Percentiles rank a stretch among this genome's conserved stretches.
These are phyloP conservation scores for Verasper variegatus DNA, from an alignment of 2,113 vertebrate genomes.

Conservation along the genomic window DNA sequence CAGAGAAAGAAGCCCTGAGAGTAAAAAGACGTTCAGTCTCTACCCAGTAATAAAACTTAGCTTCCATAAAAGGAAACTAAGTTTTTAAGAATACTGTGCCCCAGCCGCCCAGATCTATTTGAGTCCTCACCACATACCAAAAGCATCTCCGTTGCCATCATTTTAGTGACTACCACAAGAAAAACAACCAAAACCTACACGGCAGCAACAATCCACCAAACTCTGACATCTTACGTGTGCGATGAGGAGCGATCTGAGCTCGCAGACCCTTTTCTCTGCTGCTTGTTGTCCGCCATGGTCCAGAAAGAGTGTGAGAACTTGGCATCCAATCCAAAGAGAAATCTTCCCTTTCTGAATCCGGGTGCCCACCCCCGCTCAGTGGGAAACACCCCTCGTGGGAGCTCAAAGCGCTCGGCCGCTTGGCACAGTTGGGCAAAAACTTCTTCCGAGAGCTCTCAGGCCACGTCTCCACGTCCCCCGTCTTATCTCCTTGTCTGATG, in stretches of 20 bases:
- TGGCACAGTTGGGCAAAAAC: slow-evolving; percentile 42
- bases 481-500: slow-evolving; percentile 49
- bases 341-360: slow-evolving; percentile 31
- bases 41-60: background rate
- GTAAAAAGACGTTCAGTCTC: slow-evolving; percentile 13
- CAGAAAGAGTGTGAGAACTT: slow-evolving; percentile 71
- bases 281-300: slow-evolving; percentile 76
- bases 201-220: slow-evolving; percentile 17
- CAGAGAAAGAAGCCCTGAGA: background rate
- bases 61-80: slow-evolving; percentile 51
- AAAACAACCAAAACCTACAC: slow-evolving; percentile 17
- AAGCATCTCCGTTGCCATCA: slow-evolving; percentile 52
- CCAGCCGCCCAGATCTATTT: slow-evolving; percentile 66
- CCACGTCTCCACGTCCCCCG: slow-evolving; percentile 18
- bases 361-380: slow-evolving; percentile 33
- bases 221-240: slow-evolving; percentile 64
- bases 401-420: slow-evolving; percentile 47
- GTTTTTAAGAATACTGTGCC: slow-evolving; percentile 33
- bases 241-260: slow-evolving; percentile 39
- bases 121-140: slow-evolving; percentile 62
- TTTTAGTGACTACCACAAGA: slow-evolving; percentile 25
- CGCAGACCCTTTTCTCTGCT: slow-evolving; percentile 64
- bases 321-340: slow-evolving; percentile 70
- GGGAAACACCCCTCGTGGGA: slow-evolving; percentile 66
- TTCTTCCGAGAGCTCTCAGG: slow-evolving; percentile 14